These are phyloP conservation scores for Mixornis gularis DNA, from an alignment of 2,113 vertebrate genomes.

Conservation along the genomic window DNA sequence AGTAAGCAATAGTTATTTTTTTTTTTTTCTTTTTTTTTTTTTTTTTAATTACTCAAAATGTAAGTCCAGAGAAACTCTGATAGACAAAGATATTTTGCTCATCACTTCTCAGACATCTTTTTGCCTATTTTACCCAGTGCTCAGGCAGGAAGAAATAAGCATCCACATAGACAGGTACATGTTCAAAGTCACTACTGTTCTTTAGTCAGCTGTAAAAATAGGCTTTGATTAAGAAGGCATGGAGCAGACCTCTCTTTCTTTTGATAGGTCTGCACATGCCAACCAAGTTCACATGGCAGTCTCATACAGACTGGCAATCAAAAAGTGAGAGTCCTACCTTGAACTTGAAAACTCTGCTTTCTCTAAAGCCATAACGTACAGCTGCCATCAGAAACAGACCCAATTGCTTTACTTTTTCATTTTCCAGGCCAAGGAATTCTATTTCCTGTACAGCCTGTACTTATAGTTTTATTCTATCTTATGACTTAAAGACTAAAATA, in stretches of 20 bases:
- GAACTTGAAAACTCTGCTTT: constrained; percentile 18
- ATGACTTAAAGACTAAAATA: constrained; percentile 55
- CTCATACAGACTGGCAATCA: not conserved
- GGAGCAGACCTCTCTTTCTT: not conserved
- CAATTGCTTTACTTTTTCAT: constrained; percentile 18
- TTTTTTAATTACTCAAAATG: not conserved
- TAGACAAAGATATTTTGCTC: not conserved
- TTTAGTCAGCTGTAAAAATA: not conserved
- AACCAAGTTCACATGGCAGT: not conserved
- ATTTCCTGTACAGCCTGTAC: constrained; percentile 35
- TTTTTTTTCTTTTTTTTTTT: not conserved
- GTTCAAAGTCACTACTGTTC: not conserved
- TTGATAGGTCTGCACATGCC: not conserved
- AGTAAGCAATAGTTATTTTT: not conserved
- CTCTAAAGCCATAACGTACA: constrained; percentile 12
- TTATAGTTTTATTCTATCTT: constrained; percentile 36
- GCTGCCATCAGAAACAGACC: constrained; percentile 36
- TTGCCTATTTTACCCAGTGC: not conserved
- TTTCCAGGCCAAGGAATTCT: constrained; percentile 35
- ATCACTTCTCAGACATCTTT: not conserved
- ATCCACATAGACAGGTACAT: not conserved
- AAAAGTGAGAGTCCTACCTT: constrained; percentile 2
- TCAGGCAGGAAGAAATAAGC: not conserved
- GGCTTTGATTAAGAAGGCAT: constrained; percentile 1
- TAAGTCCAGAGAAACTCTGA: not conserved